Conservation (phyloP, 2,888 invertebrate genomes). For the Tetragonisca angustula region DNA sequence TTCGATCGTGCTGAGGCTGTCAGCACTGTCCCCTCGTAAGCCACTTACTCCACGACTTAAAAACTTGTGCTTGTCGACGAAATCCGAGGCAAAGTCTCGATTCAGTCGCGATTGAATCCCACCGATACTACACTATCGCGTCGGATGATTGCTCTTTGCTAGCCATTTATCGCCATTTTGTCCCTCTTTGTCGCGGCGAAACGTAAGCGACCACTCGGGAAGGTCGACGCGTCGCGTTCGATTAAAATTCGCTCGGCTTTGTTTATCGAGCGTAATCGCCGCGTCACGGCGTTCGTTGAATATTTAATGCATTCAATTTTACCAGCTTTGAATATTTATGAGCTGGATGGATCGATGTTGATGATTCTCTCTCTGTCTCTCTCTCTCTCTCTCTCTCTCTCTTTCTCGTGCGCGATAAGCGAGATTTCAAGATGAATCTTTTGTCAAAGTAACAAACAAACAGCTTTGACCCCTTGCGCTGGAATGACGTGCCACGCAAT, state of each 20-base stretch:
- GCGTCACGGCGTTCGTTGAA: neutral
- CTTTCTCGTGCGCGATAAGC: too few relatives aligned
- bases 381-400: neutral
- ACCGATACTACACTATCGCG: neutral
- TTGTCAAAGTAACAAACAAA: too few relatives aligned
- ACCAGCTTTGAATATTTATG: slow-evolving; percentile 13
- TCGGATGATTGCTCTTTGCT: neutral
- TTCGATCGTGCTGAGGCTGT: slow-evolving; percentile 5
- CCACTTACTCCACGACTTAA: slow-evolving; percentile 56
- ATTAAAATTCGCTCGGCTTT: slow-evolving; percentile 6
- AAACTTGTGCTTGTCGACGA: slow-evolving; percentile 33
- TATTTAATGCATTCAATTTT: slow-evolving; percentile 10
- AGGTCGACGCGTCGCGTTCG: too few relatives aligned
- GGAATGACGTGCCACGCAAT: too few relatives aligned
- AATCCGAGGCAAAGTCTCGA: slow-evolving; percentile 41
- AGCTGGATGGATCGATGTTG: neutral
- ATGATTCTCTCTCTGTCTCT: neutral
- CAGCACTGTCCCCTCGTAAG: slow-evolving; percentile 36
- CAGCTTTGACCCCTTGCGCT: too few relatives aligned
- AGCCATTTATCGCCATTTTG: neutral
- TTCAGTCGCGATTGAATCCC: slow-evolving; percentile 30
- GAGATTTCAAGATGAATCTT: too few relatives aligned
- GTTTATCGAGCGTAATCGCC: neutral
- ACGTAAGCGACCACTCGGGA: neutral
- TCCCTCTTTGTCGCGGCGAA: neutral